These are phyloP conservation scores for Arge pagana DNA, from an alignment of 2,888 invertebrate genomes.

Conservation along the genomic window DNA sequence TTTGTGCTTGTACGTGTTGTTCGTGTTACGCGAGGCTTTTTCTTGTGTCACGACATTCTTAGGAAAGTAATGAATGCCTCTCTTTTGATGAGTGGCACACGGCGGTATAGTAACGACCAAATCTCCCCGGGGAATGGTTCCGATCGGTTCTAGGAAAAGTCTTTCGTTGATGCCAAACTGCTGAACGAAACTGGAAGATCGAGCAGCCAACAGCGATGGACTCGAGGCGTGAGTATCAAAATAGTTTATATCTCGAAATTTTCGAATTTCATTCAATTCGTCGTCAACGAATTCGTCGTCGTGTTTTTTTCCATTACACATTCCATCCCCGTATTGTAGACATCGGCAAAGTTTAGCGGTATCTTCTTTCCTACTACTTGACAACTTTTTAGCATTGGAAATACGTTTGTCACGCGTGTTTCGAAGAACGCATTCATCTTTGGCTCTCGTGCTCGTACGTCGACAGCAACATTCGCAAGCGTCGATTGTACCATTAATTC, in stretches of 20 bases:
- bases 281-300: slow-evolving; percentile 16
- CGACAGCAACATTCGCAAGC: no score
- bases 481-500: no score
- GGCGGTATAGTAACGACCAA: slow-evolving; percentile 44
- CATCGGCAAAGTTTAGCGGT: no score
- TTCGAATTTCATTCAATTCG: slow-evolving; percentile 42
- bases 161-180: slow-evolving; percentile 65
- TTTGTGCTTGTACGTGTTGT: slow-evolving; percentile 34
- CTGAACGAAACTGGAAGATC: slow-evolving; percentile 58
- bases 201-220: slow-evolving; percentile 37
- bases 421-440: no score
- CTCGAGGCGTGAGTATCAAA: slow-evolving; percentile 66
- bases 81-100: slow-evolving; percentile 40
- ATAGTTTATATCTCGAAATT: slow-evolving; percentile 64
- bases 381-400: no score
- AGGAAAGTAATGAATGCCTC: slow-evolving; percentile 49
- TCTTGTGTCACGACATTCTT: slow-evolving; percentile 43
- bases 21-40: slow-evolving; percentile 21
- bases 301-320: background rate
- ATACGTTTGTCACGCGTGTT: no score
- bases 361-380: no score
- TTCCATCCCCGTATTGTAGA: background rate
- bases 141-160: slow-evolving; percentile 62
- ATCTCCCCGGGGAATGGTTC: slow-evolving; percentile 36
- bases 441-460: no score